Base-by-base conservation (phyloP, 2,888 invertebrate genomes). In the Ceraclea dissimilis region DNA sequence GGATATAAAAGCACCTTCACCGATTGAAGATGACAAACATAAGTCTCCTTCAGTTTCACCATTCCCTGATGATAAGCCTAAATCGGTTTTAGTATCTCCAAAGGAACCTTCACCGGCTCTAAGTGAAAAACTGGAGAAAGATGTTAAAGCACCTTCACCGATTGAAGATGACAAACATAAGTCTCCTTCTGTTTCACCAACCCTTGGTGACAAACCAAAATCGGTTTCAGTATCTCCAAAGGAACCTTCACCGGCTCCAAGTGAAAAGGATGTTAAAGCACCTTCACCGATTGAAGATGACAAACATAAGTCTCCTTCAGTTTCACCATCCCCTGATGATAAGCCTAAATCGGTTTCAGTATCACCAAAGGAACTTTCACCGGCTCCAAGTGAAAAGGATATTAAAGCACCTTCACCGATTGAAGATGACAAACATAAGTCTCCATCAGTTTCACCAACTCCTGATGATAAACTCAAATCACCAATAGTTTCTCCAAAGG, bases 351-450 rank as follows among this genome's bases (percentile, higher is more conserved):
- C n/a, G n/a, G n/a, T n/a, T n/a, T n/a, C n/a, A n/a, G 31, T 11
- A 31, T 8, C 31, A 6, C 31, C 31, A 31, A 31, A 8, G 6
- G 31, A 8, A 31, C 11, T 31, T 6, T 31, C 31, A 31, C 8
- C 6, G 31, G 51, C 10, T 6, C 8, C 22, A 50, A 11, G 26
- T 10, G n/a, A n/a, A n/a, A n/a, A n/a, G n/a, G n/a, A n/a, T n/a
- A n/a, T n/a, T n/a, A n/a, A n/a, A n/a, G n/a, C n/a, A n/a, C 31
- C 51, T 48, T 21, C 33, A 22, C 21, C 58, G 49, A 19, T 18
- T n/a, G 17, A 54, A 2, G 31, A 34, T 48, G 56, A 57, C 31
- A 49, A 47, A 52, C 47, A 47, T 50, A 56, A 39, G 26, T 33
- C 34, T n/a, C 44, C 39, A 22, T 17, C 57, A 48, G 43, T 21